Evolutionary conservation across 35 echinoderm and acorn worm genomes (phyloP).

Genomic region (Ophioderma brevispina): DNA sequence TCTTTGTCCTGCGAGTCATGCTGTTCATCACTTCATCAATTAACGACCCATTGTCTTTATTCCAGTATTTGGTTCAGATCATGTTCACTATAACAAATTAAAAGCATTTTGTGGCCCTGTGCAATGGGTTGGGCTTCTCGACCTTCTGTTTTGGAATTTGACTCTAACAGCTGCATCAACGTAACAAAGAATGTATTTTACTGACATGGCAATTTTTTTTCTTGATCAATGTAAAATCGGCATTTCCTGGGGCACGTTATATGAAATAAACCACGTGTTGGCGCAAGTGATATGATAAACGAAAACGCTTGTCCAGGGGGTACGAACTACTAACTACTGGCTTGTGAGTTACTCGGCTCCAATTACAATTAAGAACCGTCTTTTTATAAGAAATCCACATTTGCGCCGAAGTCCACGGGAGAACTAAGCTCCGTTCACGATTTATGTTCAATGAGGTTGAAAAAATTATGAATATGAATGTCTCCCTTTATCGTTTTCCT

Average conservation of each 20-base stretch:
- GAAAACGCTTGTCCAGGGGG: no score
- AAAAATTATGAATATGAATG: no score
- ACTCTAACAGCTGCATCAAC: background rate
- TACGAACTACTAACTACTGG: no score
- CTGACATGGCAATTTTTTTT: no score
- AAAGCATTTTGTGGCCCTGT: background rate
- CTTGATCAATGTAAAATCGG: background rate
- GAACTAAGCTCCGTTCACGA: no score
- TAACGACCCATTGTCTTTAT: background rate
- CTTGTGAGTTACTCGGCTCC: background rate
- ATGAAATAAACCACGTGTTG: background rate
- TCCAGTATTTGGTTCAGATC: background rate
- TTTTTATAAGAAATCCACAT: background rate
- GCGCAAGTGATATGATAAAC: background rate
- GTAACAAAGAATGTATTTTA: no score
- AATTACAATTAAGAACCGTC: background rate
- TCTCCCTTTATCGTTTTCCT: no score
- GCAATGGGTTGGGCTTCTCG: background rate
- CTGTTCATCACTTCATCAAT: background rate
- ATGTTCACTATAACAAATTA: background rate
- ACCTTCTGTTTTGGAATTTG: background rate
- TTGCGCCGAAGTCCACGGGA: no score
- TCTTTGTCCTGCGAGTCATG: background rate
- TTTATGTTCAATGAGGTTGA: no score
- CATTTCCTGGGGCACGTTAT: background rate